Conservation (phyloP, 2,113 vertebrate genomes). For the Pterophyllum scalare region DNA sequence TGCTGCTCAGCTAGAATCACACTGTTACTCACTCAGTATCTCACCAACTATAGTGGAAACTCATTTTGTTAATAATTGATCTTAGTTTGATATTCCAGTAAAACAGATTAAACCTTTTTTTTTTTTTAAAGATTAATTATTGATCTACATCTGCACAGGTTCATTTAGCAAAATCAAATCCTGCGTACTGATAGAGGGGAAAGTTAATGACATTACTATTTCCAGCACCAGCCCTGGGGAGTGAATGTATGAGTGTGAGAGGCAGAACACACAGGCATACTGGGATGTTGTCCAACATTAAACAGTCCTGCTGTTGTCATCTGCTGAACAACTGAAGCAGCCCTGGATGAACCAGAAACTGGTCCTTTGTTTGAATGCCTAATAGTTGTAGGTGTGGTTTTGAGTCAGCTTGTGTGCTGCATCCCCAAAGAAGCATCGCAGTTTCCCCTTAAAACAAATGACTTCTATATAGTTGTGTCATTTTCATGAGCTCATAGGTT, state of each 20-base stretch:
- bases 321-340: constrained; percentile 11
- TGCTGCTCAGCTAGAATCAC: background rate
- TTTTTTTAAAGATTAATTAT: background rate
- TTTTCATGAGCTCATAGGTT: background rate
- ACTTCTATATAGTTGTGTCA: background rate
- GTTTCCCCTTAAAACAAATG: background rate
- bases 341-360: constrained; percentile 3
- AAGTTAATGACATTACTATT: constrained; percentile 24
- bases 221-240: constrained; percentile 13
- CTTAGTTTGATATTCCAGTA: background rate
- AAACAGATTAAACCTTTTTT: background rate
- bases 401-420: background rate
- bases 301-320: constrained; percentile 20
- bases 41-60: background rate
- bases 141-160: background rate
- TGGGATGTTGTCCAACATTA: constrained; percentile 14
- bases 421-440: background rate
- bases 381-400: background rate
- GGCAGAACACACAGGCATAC: background rate
- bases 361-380: background rate
- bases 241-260: background rate
- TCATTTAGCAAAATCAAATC: constrained; percentile 5
- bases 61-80: background rate
- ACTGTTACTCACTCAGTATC: background rate
- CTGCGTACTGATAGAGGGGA: background rate